A percentile compares a stretch with the other conserved stretches of the same genome.
Conservation (phyloP, 2,797 vertebrate species). For the Tenualosa ilisha region DNA sequence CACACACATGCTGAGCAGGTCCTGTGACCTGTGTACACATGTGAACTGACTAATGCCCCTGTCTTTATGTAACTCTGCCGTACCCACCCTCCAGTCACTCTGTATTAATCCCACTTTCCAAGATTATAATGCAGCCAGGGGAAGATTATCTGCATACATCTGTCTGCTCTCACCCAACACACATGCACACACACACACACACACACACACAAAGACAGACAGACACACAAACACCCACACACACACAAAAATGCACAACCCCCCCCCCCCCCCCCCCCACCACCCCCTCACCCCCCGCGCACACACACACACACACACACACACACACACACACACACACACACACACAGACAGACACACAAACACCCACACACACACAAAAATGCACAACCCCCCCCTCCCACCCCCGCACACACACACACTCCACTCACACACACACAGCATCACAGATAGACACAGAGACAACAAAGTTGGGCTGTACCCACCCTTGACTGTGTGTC, state of each 20-base stretch:
- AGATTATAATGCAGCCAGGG: constrained; percentile 17
- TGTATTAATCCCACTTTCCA: constrained; percentile 19
- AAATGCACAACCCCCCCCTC: no score
- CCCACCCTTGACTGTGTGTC: not conserved
- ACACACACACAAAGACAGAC: no score
- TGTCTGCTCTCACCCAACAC: constrained; percentile 1
- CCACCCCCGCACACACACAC: no score
- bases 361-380: no score
- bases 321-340: not conserved
- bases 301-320: not conserved
- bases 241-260: no score
- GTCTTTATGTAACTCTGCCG: not conserved
- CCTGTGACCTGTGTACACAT: not conserved
- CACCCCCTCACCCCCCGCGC: no score
- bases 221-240: not conserved
- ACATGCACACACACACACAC: not conserved
- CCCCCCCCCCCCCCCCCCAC: no score
- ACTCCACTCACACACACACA: not conserved
- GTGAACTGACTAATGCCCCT: not conserved
- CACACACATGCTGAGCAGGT: not conserved
- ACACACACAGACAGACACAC: no score
- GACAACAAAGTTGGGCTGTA: not conserved
- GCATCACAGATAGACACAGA: not conserved
- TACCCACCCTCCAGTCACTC: not conserved
- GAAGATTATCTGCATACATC: constrained; percentile 11